Conservation (phyloP, 2,797 vertebrate species). For the Pygocentrus nattereri region DNA sequence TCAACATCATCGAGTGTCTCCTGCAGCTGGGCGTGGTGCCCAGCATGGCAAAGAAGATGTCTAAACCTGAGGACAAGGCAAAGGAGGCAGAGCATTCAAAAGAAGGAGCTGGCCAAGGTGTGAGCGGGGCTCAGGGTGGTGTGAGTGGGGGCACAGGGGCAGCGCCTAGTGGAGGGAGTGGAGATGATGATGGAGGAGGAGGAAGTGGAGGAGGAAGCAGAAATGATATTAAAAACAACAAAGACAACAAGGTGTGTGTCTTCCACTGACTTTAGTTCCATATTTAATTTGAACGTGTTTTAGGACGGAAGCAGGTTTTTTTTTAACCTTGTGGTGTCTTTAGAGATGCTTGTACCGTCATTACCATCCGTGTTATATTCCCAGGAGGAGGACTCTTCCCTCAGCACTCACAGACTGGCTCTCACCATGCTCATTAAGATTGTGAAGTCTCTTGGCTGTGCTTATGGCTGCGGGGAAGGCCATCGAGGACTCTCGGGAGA, state of each 20-base stretch:
- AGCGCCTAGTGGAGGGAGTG: constrained; percentile 75
- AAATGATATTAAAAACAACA: constrained; percentile 92
- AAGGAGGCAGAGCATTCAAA: constrained; percentile 89
- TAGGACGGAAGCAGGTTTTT: too few relatives aligned
- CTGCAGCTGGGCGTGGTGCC: constrained; percentile 96
- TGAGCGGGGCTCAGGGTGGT: constrained; percentile 78
- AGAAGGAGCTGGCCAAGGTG: constrained; percentile 84
- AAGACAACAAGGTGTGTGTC: constrained; percentile 86
- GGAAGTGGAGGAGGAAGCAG: constrained; percentile 86
- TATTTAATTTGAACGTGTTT: not conserved
- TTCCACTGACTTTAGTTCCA: not conserved
- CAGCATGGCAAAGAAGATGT: constrained; percentile 86
- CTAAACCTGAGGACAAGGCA: constrained; percentile 93
- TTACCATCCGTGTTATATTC: constrained; percentile 10
- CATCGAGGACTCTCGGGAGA: constrained; percentile 97
- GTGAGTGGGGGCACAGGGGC: constrained; percentile 78
- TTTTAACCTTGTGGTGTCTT: too few relatives aligned
- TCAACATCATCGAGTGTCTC: constrained; percentile 96
- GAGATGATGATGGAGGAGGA: constrained; percentile 76
- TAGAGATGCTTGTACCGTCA: too few relatives aligned
- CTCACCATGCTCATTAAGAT: constrained; percentile 99
- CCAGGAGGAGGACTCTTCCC: constrained; percentile 82
- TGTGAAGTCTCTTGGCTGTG: constrained; percentile 96
- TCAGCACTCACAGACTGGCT: constrained; percentile 92
- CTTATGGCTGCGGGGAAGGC: constrained; percentile 97